Evolutionary conservation across 2,888 invertebrate species (phyloP), one percentile per base, ranked within the genome.

Genomic region (Chelonus formosanus): DNA sequence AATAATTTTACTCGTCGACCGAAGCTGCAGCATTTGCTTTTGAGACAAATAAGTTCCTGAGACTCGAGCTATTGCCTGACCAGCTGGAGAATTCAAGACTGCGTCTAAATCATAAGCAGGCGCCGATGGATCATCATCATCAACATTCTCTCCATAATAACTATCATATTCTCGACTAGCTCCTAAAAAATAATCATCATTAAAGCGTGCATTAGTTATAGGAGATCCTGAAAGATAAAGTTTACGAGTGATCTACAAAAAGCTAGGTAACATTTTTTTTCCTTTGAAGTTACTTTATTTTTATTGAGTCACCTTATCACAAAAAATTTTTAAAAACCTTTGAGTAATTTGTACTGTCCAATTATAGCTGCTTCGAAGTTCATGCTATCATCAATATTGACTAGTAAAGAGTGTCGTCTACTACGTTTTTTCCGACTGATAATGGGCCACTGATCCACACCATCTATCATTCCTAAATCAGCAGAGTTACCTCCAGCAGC

Each of bases 361-460:
- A 73, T 66, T 5, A 82, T 65, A 3, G 76, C 76, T 5, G 66
- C 73, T 32, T 76, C 75, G 3, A 59, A 55, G 5, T 71, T 59
- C 0, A 20, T n/a, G 0, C 68, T 85, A 84, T 90, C 89, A 76
- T 94, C 92, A 67, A 94, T 90, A 78, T 91, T 91, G 71, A 92
- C 87, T 4, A 94, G 84, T 10, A 92, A 85, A 70, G 91, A 90
- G 10, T 87, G 86, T 20, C 92, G 84, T 0, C 87, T 85, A 0
- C 88, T 87, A 1, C 67, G 66, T 44, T 63, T 61, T 4, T 50
- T 71, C 3, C 20, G 61, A 6, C 43, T 63, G 5, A 78, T 74
- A 6, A 81, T 79, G 3, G 80, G 72, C 81, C 86, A 85, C 67
- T 85, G 84, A 73, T 85, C 80, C 5, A 80, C 63, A 31, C 86